Evolutionary conservation across 2,888 invertebrate genomes (phyloP).

Genomic region (Ophion slaviceki): DNA sequence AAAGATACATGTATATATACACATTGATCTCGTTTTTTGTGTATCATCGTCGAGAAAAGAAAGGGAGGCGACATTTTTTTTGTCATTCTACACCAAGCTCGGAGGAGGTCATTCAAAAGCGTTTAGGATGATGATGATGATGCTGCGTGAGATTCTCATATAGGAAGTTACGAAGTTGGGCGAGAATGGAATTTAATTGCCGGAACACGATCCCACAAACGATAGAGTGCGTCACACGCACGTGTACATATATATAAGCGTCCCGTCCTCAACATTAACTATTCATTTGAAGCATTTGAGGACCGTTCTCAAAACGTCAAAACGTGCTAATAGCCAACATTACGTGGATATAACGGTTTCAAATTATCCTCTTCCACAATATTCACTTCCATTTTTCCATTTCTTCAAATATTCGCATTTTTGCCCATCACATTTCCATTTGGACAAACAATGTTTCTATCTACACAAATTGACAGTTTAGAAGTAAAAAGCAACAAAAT

Average conservation of each 20-base stretch:
- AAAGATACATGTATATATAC: too few relatives aligned
- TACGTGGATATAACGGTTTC: not conserved
- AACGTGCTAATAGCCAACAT: not conserved
- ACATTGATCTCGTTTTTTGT: too few relatives aligned
- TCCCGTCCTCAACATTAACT: not conserved
- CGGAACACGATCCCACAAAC: slow-evolving; percentile 55
- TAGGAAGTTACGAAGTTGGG: slow-evolving; percentile 55
- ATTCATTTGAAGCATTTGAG: not conserved
- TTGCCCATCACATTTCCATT: too few relatives aligned
- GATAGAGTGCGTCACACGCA: slow-evolving; percentile 40
- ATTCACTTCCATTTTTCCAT: too few relatives aligned
- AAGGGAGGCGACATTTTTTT: not conserved
- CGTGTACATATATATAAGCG: not conserved
- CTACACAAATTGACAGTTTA: too few relatives aligned
- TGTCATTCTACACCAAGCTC: not conserved
- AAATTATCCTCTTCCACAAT: not conserved
- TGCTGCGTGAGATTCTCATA: slow-evolving; percentile 7
- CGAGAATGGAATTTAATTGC: slow-evolving; percentile 55
- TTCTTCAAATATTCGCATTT: too few relatives aligned
- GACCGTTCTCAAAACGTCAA: not conserved
- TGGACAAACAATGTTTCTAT: too few relatives aligned
- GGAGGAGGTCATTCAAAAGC: slow-evolving; percentile 15
- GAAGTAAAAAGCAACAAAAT: too few relatives aligned
- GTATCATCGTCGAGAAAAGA: slow-evolving; percentile 3
- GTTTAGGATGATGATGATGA: not conserved